These are phyloP conservation scores for Syndactyla subalaris DNA, from an alignment of 2,797 vertebrate species.

Conservation along the genomic window DNA sequence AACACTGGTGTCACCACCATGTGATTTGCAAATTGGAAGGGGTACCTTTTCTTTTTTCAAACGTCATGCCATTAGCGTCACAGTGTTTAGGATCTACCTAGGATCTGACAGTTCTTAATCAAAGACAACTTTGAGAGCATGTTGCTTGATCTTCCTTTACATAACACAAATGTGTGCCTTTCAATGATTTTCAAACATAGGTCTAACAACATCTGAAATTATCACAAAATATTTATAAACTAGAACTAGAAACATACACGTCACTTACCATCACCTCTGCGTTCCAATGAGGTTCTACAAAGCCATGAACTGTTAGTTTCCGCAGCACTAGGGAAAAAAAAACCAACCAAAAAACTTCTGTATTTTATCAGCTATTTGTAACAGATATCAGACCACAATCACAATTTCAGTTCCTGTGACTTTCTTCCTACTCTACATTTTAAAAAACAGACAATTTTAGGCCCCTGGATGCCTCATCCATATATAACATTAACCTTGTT, in stretches of 20 bases:
- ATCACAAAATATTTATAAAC: not conserved
- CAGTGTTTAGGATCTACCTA: not conserved
- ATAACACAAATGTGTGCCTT: not conserved
- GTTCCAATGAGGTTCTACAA: constrained; percentile 91
- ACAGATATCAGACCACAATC: not conserved
- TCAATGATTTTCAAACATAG: not conserved
- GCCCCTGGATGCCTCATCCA: not conserved
- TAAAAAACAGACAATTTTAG: not conserved
- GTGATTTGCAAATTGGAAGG: not conserved
- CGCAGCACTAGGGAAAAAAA: constrained; percentile 84
- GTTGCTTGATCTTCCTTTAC: not conserved
- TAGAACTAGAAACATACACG: not conserved
- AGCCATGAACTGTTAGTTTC: constrained; percentile 95
- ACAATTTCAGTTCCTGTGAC: not conserved
- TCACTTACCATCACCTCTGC: constrained; percentile 93
- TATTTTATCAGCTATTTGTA: not conserved
- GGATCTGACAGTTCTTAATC: not conserved
- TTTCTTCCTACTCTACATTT: not conserved
- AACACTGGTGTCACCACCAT: not conserved
- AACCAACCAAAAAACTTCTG: not conserved
- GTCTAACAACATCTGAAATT: not conserved
- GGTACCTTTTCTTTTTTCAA: not conserved
- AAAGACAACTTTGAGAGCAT: not conserved
- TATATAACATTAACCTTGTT: not conserved
- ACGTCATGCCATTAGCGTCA: not conserved